Evolutionary conservation across 2,888 invertebrate genomes (phyloP).

Genomic region (Clepsis dumicolana): DNA sequence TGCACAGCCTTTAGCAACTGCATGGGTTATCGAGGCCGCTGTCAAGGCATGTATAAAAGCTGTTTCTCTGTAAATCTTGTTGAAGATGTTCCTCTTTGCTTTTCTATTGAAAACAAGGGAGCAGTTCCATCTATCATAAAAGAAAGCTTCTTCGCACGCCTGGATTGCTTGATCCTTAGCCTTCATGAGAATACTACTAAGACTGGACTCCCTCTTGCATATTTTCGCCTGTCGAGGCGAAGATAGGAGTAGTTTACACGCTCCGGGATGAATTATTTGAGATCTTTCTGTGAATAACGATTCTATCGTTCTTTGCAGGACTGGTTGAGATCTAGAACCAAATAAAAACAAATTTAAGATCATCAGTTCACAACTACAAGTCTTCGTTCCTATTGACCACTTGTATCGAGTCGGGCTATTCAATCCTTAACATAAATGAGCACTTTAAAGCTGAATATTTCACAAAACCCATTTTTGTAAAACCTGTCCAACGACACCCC

Average conservation of each 20-base stretch:
- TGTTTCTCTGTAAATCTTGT: constrained; percentile 89
- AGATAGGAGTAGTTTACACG: constrained; percentile 86
- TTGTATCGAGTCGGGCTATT: background rate
- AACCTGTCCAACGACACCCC: too few relatives aligned
- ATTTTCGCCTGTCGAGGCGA: constrained; percentile 87
- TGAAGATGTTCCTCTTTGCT: constrained; percentile 80
- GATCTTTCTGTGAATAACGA: constrained; percentile 71
- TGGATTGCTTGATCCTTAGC: constrained; percentile 87
- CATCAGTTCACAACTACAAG: too few relatives aligned
- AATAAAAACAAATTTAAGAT: constrained; percentile 1
- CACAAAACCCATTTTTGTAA: too few relatives aligned
- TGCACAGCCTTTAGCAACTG: constrained; percentile 90
- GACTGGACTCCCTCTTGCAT: constrained; percentile 86
- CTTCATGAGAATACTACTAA: constrained; percentile 80
- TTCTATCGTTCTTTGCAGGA: constrained; percentile 74
- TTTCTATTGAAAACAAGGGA: constrained; percentile 86
- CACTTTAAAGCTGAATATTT: too few relatives aligned
- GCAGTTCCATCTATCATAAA: constrained; percentile 91
- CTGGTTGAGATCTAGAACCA: constrained; percentile 72
- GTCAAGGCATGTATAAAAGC: constrained; percentile 90
- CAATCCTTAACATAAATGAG: too few relatives aligned
- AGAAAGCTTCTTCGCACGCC: constrained; percentile 88
- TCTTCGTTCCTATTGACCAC: too few relatives aligned
- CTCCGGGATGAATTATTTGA: constrained; percentile 70
- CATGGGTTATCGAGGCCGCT: constrained; percentile 90